A percentile compares a stretch with the other conserved stretches of the same genome.
Evolutionary conservation across 2,113 vertebrate genomes (phyloP).

Genomic region (Pomatorhinus ruficollis): DNA sequence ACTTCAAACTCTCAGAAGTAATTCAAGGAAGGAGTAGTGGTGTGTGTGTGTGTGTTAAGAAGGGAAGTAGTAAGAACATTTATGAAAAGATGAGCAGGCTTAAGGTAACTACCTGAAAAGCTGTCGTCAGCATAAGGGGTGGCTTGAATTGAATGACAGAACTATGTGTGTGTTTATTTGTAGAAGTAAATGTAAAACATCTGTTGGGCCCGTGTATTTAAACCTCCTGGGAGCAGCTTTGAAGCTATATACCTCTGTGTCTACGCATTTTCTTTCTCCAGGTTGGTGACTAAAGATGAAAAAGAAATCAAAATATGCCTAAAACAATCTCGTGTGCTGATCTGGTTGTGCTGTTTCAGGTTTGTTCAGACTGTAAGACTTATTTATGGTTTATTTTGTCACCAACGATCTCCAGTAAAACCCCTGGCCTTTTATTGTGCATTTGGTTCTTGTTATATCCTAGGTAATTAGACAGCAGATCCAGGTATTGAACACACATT

Average conservation of each 20-base stretch:
- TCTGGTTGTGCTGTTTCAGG: not conserved
- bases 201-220: not conserved
- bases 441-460: conserved; percentile 19
- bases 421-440: not conserved
- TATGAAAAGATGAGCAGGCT: not conserved
- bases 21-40: not conserved
- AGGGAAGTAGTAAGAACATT: not conserved
- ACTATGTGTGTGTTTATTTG: conserved; percentile 21
- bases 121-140: not conserved
- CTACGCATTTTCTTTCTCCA: not conserved
- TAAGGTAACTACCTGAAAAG: conserved; percentile 12
- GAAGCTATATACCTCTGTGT: not conserved
- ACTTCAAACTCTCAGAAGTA: not conserved
- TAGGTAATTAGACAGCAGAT: conserved; percentile 51
- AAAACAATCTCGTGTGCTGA: not conserved
- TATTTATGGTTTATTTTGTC: conserved; percentile 45
- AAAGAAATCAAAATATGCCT: conserved; percentile 32
- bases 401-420: conserved; percentile 24
- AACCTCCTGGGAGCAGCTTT: conserved; percentile 32
- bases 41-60: not conserved
- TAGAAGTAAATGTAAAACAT: conserved; percentile 53
- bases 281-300: conserved; percentile 33
- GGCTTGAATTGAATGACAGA: conserved; percentile 18
- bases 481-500: conserved; percentile 52
- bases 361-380: not conserved